Evolutionary conservation across 2,888 invertebrate species (phyloP).

Genomic region (Conchocele bisecta): DNA sequence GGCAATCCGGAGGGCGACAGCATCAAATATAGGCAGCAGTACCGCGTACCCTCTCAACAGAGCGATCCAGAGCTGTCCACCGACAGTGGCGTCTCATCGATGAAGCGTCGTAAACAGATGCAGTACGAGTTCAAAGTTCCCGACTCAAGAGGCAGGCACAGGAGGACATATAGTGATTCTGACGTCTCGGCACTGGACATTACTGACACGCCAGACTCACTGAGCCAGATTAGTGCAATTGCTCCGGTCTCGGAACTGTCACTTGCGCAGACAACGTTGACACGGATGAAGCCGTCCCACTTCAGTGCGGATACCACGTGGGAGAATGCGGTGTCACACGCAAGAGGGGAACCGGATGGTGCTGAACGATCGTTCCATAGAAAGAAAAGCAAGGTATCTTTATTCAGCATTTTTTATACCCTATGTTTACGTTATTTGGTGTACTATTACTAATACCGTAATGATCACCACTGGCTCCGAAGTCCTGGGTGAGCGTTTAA

Average conservation of each 20-base stretch:
- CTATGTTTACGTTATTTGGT: no score
- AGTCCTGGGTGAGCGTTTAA: no score
- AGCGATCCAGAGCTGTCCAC: conserved; percentile 49
- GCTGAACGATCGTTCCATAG: conserved; percentile 71
- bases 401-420: no score
- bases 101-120: conserved; percentile 52
- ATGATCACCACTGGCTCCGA: no score
- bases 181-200: conserved; percentile 60
- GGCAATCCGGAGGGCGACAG: conserved; percentile 75
- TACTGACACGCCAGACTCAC: conserved; percentile 70
- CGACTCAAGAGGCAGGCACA: conserved; percentile 7
- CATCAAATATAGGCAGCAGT: conserved; percentile 58
- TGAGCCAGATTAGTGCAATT: conserved; percentile 77
- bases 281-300: conserved; percentile 45
- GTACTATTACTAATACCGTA: no score
- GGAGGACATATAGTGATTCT: conserved; percentile 54
- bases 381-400: conserved; percentile 57
- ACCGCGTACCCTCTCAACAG: conserved; percentile 48
- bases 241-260: conserved; percentile 68
- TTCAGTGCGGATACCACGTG: conserved; percentile 67
- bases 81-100: conserved; percentile 51
- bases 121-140: conserved; percentile 7
- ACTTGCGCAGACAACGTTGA: conserved; percentile 61
- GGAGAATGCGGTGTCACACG: conserved; percentile 75
- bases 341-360: conserved; percentile 78